phyloP scores from a whole-genome alignment of 2,113 vertebrate species.

The Dicentrarchus labrax region DNA sequence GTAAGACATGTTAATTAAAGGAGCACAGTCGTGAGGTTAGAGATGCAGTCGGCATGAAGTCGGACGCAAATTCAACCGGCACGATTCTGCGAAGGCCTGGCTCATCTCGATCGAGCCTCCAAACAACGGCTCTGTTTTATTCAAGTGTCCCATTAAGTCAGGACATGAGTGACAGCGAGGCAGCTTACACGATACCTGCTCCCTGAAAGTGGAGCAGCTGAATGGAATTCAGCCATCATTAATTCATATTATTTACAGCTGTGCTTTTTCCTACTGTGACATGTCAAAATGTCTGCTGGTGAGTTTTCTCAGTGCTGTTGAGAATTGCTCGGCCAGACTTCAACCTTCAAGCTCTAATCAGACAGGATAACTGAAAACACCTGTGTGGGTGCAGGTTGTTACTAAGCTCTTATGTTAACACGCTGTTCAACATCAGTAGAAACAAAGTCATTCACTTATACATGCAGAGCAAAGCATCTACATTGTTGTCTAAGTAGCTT shows the following conservation, averaged over 20 bases:
- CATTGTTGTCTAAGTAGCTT: not conserved
- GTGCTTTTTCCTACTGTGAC: not conserved
- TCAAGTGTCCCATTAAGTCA: not conserved
- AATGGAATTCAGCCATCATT: slow-evolving; percentile 11
- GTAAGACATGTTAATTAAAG: too few relatives aligned
- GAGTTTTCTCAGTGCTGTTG: not conserved
- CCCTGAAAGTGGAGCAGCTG: not conserved
- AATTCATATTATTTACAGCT: not conserved
- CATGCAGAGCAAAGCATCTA: slow-evolving; percentile 4
- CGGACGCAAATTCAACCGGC: too few relatives aligned
- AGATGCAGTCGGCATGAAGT: too few relatives aligned
- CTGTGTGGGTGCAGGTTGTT: not conserved
- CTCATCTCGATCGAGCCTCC: too few relatives aligned
- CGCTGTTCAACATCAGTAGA: not conserved
- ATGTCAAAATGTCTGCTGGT: not conserved
- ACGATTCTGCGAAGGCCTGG: too few relatives aligned
- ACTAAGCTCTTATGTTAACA: not conserved
- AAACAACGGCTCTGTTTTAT: not conserved
- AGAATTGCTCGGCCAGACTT: not conserved
- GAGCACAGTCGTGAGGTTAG: too few relatives aligned
- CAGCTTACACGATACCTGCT: too few relatives aligned
- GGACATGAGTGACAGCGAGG: not conserved
- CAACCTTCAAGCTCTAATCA: not conserved
- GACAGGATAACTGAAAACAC: not conserved
- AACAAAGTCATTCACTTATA: slow-evolving; percentile 12